Base-by-base conservation (phyloP, 1,140 invertebrate genomes). In the Leptinotarsa defecta region DNA sequence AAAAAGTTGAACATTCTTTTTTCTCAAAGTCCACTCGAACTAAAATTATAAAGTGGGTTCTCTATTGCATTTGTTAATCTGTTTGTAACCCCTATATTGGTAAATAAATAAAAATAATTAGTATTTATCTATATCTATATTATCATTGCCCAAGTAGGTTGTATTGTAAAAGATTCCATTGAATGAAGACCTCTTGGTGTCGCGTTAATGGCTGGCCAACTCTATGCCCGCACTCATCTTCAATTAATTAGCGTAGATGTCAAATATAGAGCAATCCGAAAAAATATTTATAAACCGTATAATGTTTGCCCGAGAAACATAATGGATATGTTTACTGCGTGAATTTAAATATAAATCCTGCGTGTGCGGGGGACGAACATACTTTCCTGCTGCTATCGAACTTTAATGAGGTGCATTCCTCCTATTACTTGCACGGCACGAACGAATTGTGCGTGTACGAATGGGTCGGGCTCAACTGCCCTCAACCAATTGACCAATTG, bases 321-420 rank as follows among this genome's bases (percentile, higher is more conserved):
- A 57, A 57, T 57, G 17, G 13, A 57, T 57, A 57, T 57, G 52
- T 57, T 57, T 57, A 57, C 52, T 57, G 52, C 17, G 52, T 57
- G 27, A 67, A 67, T 76, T 76, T 76, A 76, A 76, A 76, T 76
- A 63, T 76, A 68, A 52, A 63, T 73, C 75, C 52, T 64, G 52
- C 48, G 43, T 52, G 34, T 64, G 22, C n/a, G 64, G 71, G 72
- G 71, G 71, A 73, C 52, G 20, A 20, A 67, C 64, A 67, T 34
- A 67, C 64, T 67, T 61, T 73, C 20, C 6, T 63, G 75, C 75
- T 48, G 75, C 69, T 76, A 76, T 76, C 73, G 75, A 76, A 76
- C 75, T 76, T 76, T 76, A 76, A 76, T 76, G 72, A 76, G 75
- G 75, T 76, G 71, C 75, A 76, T 69, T 76, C 65, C 68, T 76